Percentiles rank a stretch among this genome's conserved stretches.
phyloP scores from a whole-genome alignment of 2,888 invertebrate genomes.

The Pristionchus mayeri region DNA sequence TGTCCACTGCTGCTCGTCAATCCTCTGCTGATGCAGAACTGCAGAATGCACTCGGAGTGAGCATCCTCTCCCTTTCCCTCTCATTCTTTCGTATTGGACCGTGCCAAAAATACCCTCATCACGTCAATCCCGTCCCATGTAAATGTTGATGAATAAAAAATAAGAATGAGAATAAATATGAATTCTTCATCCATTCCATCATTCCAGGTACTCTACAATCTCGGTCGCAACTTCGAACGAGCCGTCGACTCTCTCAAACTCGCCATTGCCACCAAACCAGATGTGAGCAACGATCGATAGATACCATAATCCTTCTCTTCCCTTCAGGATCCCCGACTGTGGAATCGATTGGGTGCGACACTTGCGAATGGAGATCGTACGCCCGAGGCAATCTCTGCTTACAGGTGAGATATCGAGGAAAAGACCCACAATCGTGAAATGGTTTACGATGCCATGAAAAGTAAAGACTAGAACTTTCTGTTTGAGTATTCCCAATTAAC shows the following conservation, averaged over 20 bases:
- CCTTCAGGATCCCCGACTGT: slow-evolving; percentile 88
- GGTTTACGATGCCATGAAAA: no score
- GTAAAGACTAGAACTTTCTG: no score
- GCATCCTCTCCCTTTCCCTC: no score
- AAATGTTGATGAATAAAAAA: no score
- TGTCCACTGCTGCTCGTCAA: slow-evolving; percentile 62
- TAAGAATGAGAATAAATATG: no score
- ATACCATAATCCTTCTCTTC: not conserved
- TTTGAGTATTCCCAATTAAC: no score
- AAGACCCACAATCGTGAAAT: no score
- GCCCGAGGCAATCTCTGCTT: slow-evolving; percentile 96
- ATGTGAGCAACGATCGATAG: not conserved
- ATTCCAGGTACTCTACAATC: slow-evolving; percentile 88
- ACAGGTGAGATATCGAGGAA: slow-evolving; percentile 78
- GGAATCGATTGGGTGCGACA: slow-evolving; percentile 98
- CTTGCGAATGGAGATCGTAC: slow-evolving; percentile 94
- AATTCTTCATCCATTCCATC: not conserved
- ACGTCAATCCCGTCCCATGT: no score
- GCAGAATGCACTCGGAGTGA: slow-evolving; percentile 82
- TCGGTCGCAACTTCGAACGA: slow-evolving; percentile 92
- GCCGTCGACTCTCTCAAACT: slow-evolving; percentile 96
- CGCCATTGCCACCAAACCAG: slow-evolving; percentile 86
- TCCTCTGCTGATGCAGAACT: slow-evolving; percentile 67
- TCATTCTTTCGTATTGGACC: no score
- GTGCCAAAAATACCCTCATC: no score